phyloP scores from a whole-genome alignment of 2,888 invertebrate genomes.

The Odontothrips loti region DNA sequence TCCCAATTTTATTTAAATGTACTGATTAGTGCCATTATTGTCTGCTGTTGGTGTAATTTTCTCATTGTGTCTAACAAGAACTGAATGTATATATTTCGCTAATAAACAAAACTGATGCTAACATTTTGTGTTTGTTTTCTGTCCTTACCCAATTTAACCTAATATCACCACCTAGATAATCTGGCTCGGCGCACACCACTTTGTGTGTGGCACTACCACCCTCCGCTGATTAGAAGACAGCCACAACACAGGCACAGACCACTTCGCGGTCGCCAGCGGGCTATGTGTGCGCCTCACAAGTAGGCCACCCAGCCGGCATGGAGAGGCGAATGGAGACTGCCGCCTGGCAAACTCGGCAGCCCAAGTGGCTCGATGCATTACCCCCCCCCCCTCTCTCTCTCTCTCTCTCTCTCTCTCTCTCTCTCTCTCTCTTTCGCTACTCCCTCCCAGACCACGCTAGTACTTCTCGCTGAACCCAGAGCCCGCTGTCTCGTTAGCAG shows the following conservation, averaged over 20 bases:
- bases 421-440: not conserved
- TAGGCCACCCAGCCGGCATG: not conserved
- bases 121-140: not conserved
- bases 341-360: not conserved
- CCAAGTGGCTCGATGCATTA: not conserved
- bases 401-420: not conserved
- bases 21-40: no score
- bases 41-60: not conserved
- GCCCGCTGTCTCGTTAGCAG: slow-evolving; percentile 2
- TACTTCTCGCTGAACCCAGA: no score
- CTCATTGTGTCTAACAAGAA: not conserved
- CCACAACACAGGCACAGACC: no score
- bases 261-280: no score
- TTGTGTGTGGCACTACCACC: no score
- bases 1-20: no score
- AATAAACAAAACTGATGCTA: not conserved
- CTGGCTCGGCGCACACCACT: no score
- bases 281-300: not conserved
- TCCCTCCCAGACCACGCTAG: no score
- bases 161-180: no score
- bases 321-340: not conserved
- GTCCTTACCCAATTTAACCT: no score
- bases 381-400: not conserved
- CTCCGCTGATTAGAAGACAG: no score
- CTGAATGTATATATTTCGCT: not conserved